Conservation (phyloP, 2,888 invertebrate species). For the Andricus quercusramuli region DNA sequence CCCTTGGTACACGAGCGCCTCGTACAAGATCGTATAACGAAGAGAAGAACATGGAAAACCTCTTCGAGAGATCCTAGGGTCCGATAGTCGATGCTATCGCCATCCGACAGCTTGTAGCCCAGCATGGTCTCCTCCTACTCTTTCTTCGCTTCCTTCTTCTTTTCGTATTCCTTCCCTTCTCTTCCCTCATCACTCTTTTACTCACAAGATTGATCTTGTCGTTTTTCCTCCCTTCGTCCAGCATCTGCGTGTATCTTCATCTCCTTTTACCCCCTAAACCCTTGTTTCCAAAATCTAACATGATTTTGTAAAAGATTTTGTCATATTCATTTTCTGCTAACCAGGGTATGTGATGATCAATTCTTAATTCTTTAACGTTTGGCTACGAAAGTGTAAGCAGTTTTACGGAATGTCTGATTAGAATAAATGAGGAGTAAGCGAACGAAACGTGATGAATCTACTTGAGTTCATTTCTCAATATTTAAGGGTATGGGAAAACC, state of each 20-base stretch:
- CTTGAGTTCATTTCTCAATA: too few species aligned
- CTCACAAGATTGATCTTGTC: slow-evolving; percentile 31
- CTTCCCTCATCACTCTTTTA: slow-evolving; percentile 41
- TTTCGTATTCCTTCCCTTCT: slow-evolving; percentile 53
- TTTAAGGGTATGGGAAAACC: too few species aligned
- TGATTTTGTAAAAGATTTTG: neutral
- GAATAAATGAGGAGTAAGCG: too few species aligned
- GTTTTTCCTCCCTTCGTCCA: slow-evolving; percentile 44
- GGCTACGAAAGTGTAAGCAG: too few species aligned
- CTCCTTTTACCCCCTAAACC: slow-evolving; percentile 42
- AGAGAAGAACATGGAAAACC: slow-evolving; percentile 78
- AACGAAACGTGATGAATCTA: too few species aligned
- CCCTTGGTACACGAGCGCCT: slow-evolving; percentile 57
- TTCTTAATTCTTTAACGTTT: neutral
- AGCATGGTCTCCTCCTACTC: slow-evolving; percentile 61
- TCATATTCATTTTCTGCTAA: neutral
- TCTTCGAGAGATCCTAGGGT: slow-evolving; percentile 75
- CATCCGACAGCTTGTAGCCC: slow-evolving; percentile 74
- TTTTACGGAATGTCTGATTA: too few species aligned
- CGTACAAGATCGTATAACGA: slow-evolving; percentile 77
- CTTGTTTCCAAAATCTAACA: neutral
- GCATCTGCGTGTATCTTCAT: slow-evolving; percentile 62
- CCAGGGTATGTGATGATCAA: neutral
- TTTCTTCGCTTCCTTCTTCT: slow-evolving; percentile 46
- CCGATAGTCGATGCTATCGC: slow-evolving; percentile 77